Conservation (phyloP, 2,888 invertebrate species). For the Branchipolynoe longqiensis region DNA sequence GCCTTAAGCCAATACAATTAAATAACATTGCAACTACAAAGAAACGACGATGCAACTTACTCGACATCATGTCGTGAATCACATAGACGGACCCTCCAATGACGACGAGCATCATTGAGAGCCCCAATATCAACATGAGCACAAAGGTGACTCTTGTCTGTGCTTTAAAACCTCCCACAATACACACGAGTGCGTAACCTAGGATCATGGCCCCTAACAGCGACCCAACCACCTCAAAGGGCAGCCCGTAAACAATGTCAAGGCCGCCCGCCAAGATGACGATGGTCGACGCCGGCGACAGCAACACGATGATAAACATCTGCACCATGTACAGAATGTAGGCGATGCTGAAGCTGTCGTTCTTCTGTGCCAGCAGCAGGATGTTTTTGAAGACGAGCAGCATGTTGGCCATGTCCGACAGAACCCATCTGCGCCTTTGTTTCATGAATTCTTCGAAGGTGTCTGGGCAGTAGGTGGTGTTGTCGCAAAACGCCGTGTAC, state of each 20-base stretch:
- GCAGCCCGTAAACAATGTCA: constrained; percentile 69
- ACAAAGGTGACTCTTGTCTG: constrained; percentile 67
- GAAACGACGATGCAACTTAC: constrained; percentile 65
- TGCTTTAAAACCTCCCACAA: constrained; percentile 62
- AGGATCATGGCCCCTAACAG: constrained; percentile 63
- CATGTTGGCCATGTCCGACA: constrained; percentile 72
- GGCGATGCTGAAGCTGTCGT: constrained; percentile 69
- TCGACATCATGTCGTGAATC: constrained; percentile 65
- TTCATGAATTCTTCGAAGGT: constrained; percentile 71
- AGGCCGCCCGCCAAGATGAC: constrained; percentile 71
- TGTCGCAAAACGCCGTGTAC: constrained; percentile 68
- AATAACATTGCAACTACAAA: background rate
- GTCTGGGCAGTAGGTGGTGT: constrained; percentile 72
- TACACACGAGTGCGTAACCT: constrained; percentile 67
- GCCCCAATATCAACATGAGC: constrained; percentile 66
- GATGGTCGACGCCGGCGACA: constrained; percentile 71
- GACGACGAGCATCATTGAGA: constrained; percentile 67
- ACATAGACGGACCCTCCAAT: constrained; percentile 69
- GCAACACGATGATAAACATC: constrained; percentile 69
- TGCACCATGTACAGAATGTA: constrained; percentile 70
- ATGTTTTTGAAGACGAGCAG: constrained; percentile 69
- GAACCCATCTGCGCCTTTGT: constrained; percentile 71
- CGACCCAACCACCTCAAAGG: constrained; percentile 64
- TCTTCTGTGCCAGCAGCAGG: constrained; percentile 65
- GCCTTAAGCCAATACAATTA: background rate